Base-by-base conservation (phyloP, 2,888 invertebrate species). In the Scaptodrosophila latifasciaeformis region DNA sequence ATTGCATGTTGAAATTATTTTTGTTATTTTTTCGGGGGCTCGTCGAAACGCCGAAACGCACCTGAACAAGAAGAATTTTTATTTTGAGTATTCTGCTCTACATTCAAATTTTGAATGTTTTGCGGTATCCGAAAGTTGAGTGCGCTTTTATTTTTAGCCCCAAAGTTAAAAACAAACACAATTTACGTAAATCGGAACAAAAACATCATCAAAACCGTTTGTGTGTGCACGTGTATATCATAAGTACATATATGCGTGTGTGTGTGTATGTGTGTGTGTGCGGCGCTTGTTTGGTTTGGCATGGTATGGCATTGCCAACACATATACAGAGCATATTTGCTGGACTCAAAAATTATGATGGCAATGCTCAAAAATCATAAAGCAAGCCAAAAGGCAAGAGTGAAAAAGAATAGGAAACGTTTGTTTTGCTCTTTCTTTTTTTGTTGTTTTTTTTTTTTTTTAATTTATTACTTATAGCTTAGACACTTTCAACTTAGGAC, bases 71-170 rank as follows among this genome's bases (percentile, higher is more conserved):
- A n/a, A n/a, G n/a, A 60, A 61, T 60, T 60, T 61, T 60, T 70
- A 59, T 74, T 65, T 51, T 44, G 39, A 48, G 54, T 57, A 19
- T 58, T 30, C 18, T 50, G 40, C n/a, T 49, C 19, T 13, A 42
- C 42, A 65, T 67, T 71, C 52, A 62, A 71, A 77, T 67, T 59
- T n/a, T 47, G 18, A 56, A 67, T 63, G 44, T 62, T 61, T 75
- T 72, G 68, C 72, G 69, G 70, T 74, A 72, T 74, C 69, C 54
- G 65, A n/a, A n/a, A n/a, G n/a, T n/a, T n/a, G n/a, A n/a, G n/a
- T n/a, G n/a, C n/a, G n/a, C 53, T 43, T 45, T 67, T 72, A 72
- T 47, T 56, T 56, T 71, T 78, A 78, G 71, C 59, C n/a, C 6
- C 29, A 29, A 29, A 21, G 52, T 49, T 48, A 57, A 62, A 54